phyloP scores from a whole-genome alignment of 2,113 vertebrate genomes.

The Scomber scombrus region DNA sequence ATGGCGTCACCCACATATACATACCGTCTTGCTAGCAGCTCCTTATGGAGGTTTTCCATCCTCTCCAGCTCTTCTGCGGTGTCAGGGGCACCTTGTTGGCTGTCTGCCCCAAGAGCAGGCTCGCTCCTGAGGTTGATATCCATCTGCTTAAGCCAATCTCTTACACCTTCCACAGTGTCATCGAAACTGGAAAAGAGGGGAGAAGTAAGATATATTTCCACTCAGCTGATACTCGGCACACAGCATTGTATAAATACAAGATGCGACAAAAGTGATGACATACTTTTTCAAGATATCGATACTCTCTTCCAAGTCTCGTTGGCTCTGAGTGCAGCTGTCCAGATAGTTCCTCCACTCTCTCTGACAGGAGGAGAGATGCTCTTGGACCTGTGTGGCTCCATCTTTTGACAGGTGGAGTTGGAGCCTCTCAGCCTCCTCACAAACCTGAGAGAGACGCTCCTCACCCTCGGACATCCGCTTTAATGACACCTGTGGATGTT shows the following conservation, averaged over 20 bases:
- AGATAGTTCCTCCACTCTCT: constrained; percentile 89
- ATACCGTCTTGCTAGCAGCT: constrained; percentile 91
- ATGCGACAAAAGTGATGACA: constrained; percentile 18
- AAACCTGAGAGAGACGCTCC: constrained; percentile 85
- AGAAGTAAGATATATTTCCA: neutral
- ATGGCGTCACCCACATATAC: constrained; percentile 17
- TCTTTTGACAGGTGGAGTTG: constrained; percentile 88
- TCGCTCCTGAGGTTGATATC: constrained; percentile 89
- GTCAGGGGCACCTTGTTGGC: constrained; percentile 86
- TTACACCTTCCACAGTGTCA: constrained; percentile 86
- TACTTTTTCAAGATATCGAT: constrained; percentile 84
- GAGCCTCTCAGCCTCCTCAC: constrained; percentile 89
- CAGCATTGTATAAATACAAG: constrained; percentile 15
- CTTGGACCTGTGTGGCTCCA: constrained; percentile 87
- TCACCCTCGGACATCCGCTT: constrained; percentile 87
- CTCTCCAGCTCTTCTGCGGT: constrained; percentile 90
- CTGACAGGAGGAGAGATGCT: constrained; percentile 88
- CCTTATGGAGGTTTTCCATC: constrained; percentile 91
- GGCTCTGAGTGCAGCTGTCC: constrained; percentile 87
- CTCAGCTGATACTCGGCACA: constrained; percentile 15
- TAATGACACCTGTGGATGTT: constrained; percentile 81
- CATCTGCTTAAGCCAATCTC: constrained; percentile 90
- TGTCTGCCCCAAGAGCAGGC: constrained; percentile 82
- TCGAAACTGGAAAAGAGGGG: constrained; percentile 88
- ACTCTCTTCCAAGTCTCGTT: constrained; percentile 88